Conservation (phyloP, 1,140 invertebrate genomes). For the Pentalonia nigronervosa region DNA sequence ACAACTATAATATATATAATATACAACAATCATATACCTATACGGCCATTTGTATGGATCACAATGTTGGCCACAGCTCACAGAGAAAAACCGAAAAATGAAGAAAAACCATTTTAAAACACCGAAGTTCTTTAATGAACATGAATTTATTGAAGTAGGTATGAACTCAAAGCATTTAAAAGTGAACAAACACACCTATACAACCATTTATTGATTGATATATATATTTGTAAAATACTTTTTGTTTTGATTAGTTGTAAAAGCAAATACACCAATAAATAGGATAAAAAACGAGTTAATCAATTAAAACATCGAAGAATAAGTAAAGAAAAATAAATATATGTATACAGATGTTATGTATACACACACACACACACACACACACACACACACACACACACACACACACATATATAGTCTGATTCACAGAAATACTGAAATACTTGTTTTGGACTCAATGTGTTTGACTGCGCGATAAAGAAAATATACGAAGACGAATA, state of each 20-base stretch:
- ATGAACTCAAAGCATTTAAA: not conserved
- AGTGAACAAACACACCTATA: too few relatives aligned
- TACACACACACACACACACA: too few relatives aligned
- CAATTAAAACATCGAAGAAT: not conserved
- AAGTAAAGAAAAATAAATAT: not conserved
- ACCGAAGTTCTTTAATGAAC: not conserved
- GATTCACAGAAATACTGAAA: too few relatives aligned
- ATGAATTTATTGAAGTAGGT: not conserved
- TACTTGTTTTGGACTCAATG: not conserved
- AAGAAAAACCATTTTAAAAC: slow-evolving; percentile 1
- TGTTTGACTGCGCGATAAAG: not conserved
- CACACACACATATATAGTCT: too few relatives aligned
- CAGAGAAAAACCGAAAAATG: not conserved
- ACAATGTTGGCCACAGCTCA: not conserved
- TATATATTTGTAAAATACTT: too few relatives aligned
- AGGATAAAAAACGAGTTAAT: not conserved
- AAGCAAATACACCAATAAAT: too few relatives aligned
- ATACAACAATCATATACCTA: not conserved
- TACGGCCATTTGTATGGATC: not conserved
- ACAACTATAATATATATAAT: not conserved
- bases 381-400: too few relatives aligned
- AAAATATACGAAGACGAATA: not conserved
- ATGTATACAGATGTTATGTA: too few relatives aligned
- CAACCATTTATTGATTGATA: too few relatives aligned
- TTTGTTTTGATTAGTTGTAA: too few relatives aligned